Evolutionary conservation across 2,888 invertebrate genomes (phyloP), one percentile per base, ranked within the genome.

Genomic region (Ctena decussata): DNA sequence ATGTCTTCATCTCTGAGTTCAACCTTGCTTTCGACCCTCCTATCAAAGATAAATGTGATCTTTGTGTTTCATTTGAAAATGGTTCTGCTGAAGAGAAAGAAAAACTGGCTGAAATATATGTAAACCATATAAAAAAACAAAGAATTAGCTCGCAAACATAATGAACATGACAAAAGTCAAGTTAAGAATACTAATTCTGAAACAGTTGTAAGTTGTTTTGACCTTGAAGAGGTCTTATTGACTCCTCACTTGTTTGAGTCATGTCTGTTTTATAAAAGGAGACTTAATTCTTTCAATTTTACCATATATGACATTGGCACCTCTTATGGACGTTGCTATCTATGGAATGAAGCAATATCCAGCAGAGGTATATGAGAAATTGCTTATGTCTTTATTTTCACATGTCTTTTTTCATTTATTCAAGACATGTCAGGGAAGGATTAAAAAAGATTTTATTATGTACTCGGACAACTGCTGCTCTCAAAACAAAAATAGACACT

Each of bases 401-500:
- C 81, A 21, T 85, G 88, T 77, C 53, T 88, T 1, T 78, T 65
- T 44, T 37, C 30, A 2, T 88, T 76, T 65, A 69, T 83, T 39
- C n/a, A 83, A 69, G 27, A 12, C 3, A 83, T 46, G 57, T 21
- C 46, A 3, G 3, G 77, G 41, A 0, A 81, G 39, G 84, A 84
- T 12, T n/a, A 76, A 41, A 44, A 83, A 75, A 24, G 46, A 71
- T 27, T 80, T 85, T 65, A 41, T 80, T 0, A 82, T 87, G 18
- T 87, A 74, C 41, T 83, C 83, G 15, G 85, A 85, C 32, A 88
- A 88, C 32, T 85, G 85, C 49, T n/a, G 53, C 11, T n/a, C 72
- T 1, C 87, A 85, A 75, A 87, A 88, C 24, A 88, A 85, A 79
- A 88, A 85, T 27, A 80, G 39, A n/a, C 84, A 30, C 57, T 85